phyloP scores from a whole-genome alignment of 2,888 invertebrate species.

The Athrips mouffetella region DNA sequence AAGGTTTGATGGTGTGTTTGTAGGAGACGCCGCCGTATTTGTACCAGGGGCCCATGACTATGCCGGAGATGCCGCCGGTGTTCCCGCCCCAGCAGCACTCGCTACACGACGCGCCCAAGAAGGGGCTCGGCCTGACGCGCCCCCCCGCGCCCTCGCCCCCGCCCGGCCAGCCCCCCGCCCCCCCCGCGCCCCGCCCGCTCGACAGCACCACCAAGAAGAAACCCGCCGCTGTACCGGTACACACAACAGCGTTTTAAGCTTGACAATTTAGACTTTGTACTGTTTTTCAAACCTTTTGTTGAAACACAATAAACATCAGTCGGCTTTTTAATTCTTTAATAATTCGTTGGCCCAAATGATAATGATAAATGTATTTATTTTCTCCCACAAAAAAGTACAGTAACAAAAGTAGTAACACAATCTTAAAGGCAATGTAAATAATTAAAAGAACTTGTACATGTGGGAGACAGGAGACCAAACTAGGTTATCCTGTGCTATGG shows the following conservation, averaged over 20 bases:
- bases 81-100: conserved; percentile 31
- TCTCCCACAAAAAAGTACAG: too few relatives aligned
- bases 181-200: conserved; percentile 11
- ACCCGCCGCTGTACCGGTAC: background rate
- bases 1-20: background rate
- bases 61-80: conserved; percentile 50
- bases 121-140: conserved; percentile 43
- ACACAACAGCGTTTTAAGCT: background rate
- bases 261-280: too few relatives aligned
- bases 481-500: too few relatives aligned
- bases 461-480: too few relatives aligned
- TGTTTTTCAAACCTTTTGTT: too few relatives aligned
- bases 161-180: conserved; percentile 14
- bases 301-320: too few relatives aligned
- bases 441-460: too few relatives aligned
- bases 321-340: too few relatives aligned
- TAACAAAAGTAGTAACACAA: too few relatives aligned
- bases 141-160: conserved; percentile 17
- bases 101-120: conserved; percentile 64
- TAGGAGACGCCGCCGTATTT: conserved; percentile 57
- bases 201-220: conserved; percentile 1
- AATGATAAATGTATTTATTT: too few relatives aligned
- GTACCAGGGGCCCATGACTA: conserved; percentile 53
- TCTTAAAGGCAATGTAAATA: too few relatives aligned
- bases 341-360: too few relatives aligned